Percentiles rank a stretch among this genome's conserved stretches.
Evolutionary conservation across 2,888 invertebrate species (phyloP).

Genomic region (Cephonodes hylas): DNA sequence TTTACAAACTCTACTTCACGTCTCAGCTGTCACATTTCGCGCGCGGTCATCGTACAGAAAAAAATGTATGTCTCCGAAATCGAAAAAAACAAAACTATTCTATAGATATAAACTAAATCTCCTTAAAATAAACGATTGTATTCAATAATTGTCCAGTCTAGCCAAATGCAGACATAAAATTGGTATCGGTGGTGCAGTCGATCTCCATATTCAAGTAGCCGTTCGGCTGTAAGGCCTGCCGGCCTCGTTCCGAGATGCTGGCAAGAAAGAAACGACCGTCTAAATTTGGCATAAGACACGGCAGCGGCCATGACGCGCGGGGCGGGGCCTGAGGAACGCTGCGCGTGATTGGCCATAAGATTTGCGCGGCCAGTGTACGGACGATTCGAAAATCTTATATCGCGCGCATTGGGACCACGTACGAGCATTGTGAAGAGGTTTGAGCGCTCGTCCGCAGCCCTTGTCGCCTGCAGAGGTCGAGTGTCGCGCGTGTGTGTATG

Average conservation of each 20-base stretch:
- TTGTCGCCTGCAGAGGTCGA: background rate
- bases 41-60: background rate
- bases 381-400: slow-evolving; percentile 48
- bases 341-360: slow-evolving; percentile 68
- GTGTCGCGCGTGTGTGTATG: background rate
- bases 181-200: background rate
- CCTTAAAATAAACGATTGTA: background rate
- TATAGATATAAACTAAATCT: background rate
- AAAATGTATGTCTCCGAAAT: too few species aligned
- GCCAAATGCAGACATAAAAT: slow-evolving; percentile 3
- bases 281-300: slow-evolving; percentile 73
- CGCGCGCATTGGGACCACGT: slow-evolving; percentile 28
- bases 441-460: background rate
- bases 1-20: slow-evolving; percentile 5
- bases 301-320: slow-evolving; percentile 71
- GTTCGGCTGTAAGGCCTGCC: slow-evolving; percentile 6
- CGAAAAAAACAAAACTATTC: background rate
- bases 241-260: slow-evolving; percentile 30
- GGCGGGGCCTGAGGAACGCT: slow-evolving; percentile 57
- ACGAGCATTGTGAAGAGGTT: slow-evolving; percentile 21
- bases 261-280: slow-evolving; percentile 54
- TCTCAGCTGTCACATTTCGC: slow-evolving; percentile 8
- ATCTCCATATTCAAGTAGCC: slow-evolving; percentile 10
- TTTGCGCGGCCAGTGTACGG: slow-evolving; percentile 52
- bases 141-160: background rate